Conservation (phyloP, 1,140 invertebrate genomes). For the Halictus rubicundus region DNA sequence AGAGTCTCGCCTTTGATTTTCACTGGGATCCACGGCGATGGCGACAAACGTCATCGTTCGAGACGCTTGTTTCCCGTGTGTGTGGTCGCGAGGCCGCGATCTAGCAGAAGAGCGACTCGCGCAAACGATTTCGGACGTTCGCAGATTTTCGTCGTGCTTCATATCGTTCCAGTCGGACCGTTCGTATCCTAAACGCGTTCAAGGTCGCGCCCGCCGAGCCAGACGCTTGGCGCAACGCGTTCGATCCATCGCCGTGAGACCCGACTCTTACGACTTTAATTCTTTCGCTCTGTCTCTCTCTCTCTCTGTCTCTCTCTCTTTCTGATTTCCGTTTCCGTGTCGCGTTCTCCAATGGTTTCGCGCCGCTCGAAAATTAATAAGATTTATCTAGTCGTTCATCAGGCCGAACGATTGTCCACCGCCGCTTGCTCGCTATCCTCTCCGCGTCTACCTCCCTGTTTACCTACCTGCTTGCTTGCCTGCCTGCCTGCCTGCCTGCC, state of each 20-base stretch:
- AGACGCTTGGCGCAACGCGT: too few relatives aligned
- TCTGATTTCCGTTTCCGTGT: background rate
- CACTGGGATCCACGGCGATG: background rate
- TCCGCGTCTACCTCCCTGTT: background rate
- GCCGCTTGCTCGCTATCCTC: background rate
- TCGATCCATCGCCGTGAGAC: too few relatives aligned
- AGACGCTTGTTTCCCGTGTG: too few relatives aligned
- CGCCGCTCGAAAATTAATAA: background rate
- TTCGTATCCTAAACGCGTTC: too few relatives aligned
- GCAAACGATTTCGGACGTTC: too few relatives aligned
- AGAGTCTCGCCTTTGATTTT: background rate
- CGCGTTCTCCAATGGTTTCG: background rate
- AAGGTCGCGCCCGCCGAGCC: too few relatives aligned
- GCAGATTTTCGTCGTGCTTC: too few relatives aligned
- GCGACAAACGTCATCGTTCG: background rate
- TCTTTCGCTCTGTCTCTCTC: too few relatives aligned
- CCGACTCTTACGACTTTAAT: too few relatives aligned
- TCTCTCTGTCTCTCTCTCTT: background rate
- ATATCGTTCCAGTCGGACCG: too few relatives aligned
- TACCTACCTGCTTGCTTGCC: constrained; percentile 16
- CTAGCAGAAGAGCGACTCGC: background rate
- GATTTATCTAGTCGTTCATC: background rate
- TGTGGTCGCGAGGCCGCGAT: too few relatives aligned
- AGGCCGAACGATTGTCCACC: background rate
- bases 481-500: constrained; percentile 19